Evolutionary conservation across 1,140 invertebrate genomes (phyloP).

Genomic region (Helicoverpa armigera): DNA sequence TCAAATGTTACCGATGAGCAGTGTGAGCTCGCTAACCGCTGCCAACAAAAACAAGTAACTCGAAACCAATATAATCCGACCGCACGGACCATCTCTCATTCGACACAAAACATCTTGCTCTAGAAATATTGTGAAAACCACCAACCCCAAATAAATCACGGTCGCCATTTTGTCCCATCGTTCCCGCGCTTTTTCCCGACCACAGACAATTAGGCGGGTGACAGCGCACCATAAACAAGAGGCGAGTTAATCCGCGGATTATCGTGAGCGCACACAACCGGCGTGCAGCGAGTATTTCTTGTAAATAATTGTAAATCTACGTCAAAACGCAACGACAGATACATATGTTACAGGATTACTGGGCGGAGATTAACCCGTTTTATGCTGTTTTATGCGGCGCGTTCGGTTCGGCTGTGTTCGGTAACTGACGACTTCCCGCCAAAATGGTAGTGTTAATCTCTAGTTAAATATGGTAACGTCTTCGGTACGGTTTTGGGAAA

Average conservation of each 20-base stretch:
- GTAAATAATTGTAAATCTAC: slow-evolving; percentile 86
- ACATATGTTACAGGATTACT: slow-evolving; percentile 82
- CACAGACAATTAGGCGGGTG: slow-evolving; percentile 76
- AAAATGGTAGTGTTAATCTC: slow-evolving; percentile 72
- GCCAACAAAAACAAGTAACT: slow-evolving; percentile 78
- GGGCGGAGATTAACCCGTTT: slow-evolving; percentile 77
- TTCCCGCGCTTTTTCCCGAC: slow-evolving; percentile 71
- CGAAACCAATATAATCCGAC: slow-evolving; percentile 68
- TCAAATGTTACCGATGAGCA: slow-evolving; percentile 37
- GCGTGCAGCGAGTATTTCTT: slow-evolving; percentile 68
- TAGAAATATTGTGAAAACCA: slow-evolving; percentile 81
- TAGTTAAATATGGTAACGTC: slow-evolving; percentile 72
- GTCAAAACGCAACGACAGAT: slow-evolving; percentile 83
- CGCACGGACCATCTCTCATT: slow-evolving; percentile 71
- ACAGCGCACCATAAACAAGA: slow-evolving; percentile 77
- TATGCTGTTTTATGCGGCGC: slow-evolving; percentile 72
- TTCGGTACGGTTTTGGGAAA: slow-evolving; percentile 64
- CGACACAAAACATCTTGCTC: slow-evolving; percentile 83
- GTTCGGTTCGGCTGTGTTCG: slow-evolving; percentile 56
- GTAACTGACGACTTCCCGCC: slow-evolving; percentile 72
- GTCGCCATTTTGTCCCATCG: slow-evolving; percentile 69
- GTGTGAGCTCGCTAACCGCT: slow-evolving; percentile 44
- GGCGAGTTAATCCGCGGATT: slow-evolving; percentile 75
- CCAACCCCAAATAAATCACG: slow-evolving; percentile 71
- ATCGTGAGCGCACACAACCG: slow-evolving; percentile 74